Conservation (phyloP, 2,113 vertebrate species). For the Phocoena sinus region DNA sequence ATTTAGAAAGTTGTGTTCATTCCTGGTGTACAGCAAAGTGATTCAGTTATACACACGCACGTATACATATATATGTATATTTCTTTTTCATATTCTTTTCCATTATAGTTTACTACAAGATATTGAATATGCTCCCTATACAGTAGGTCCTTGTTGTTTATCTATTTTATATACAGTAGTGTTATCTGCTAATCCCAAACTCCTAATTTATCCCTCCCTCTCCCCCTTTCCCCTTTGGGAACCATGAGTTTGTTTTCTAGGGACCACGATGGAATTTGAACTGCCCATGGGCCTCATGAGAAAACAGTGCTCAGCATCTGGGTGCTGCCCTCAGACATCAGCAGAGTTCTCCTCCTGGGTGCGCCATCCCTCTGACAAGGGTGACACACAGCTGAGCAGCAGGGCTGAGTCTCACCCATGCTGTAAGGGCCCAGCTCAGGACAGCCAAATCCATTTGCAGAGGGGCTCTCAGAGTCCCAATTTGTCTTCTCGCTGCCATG, state of each 20-base stretch:
- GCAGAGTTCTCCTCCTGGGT: not conserved
- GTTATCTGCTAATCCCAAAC: not conserved
- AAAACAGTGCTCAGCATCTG: not conserved
- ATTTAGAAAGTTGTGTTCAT: not conserved
- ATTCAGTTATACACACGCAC: not conserved
- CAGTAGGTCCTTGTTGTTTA: not conserved
- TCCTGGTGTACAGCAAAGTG: not conserved
- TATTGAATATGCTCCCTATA: not conserved
- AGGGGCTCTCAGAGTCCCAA: not conserved
- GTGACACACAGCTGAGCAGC: not conserved
- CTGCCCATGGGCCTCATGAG: not conserved
- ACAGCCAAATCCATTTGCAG: not conserved
- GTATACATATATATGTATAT: not conserved
- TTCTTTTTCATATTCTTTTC: not conserved
- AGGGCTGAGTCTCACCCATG: not conserved
- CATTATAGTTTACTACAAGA: not conserved
- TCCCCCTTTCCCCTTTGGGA: not conserved
- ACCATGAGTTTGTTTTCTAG: not conserved
- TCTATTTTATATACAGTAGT: not conserved
- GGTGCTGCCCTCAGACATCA: not conserved
- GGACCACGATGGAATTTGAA: not conserved
- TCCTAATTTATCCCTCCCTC: not conserved
- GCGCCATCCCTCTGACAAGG: accelerated
- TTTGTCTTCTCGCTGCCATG: accelerated
- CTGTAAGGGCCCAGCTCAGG: not conserved